Evolutionary conservation across 1,140 invertebrate species (phyloP), one percentile per base, ranked within the genome.

Genomic region (Whitmania pigra): DNA sequence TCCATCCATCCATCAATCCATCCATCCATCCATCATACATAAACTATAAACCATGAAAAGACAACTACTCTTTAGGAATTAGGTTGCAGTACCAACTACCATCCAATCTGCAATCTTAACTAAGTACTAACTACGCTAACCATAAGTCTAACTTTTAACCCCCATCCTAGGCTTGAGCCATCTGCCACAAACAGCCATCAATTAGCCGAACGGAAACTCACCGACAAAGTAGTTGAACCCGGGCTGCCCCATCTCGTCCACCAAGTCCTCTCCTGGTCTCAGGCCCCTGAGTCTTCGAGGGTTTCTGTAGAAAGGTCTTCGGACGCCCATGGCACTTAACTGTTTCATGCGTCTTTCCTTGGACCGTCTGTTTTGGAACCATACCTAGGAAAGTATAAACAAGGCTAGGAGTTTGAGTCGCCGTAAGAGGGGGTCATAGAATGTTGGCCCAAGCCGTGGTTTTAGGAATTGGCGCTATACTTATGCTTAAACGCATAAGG

Each of bases 291-390:
- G 84, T 69, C 84, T 78, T 66, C 84, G 75, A 18, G 83, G 82
- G 75, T 80, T 83, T n/a, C 84, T 69, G 77, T 84, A 84, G 75
- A 85, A 85, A 73, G 83, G 82, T 22, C 84, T 77, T 68, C 84
- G 77, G 0, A 83, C 82, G 2, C 83, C 83, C 11, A 84, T 73
- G 20, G 82, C 82, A 75, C 82, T 83, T 25, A 84, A 73, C 73
- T 87, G 86, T 75, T 87, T 87, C 84, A 87, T 85, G 43, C 86
- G 80, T 11, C 86, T 77, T 78, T 87, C 86, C 77, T 87, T 87
- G 71, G 84, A 86, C 49, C 86, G 78, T 49, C 85, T 79, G 77
- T 86, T 86, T 78, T 87, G 85, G 77, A 86, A 86, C 86, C 86
- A 87, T 36, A 77, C 94, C 93, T 87, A 77, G 13, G 78, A 85